A percentile compares a stretch with the other conserved stretches of the same genome.
Conservation (phyloP, 1,140 invertebrate species). For the Zaprionus kolodkinae region DNA sequence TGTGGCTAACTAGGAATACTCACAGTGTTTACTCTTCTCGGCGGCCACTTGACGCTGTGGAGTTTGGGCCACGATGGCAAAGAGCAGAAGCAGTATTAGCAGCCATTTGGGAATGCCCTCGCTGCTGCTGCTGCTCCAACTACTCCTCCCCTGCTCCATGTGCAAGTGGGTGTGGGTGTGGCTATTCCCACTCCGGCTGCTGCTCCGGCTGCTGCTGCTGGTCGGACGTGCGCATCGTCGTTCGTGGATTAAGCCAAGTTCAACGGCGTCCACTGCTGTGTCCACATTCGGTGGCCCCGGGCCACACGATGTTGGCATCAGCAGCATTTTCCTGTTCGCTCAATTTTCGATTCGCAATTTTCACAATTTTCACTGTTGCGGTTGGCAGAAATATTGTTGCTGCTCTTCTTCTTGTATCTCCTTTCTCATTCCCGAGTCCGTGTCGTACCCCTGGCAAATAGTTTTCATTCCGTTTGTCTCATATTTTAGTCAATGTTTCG, state of each 20-base stretch:
- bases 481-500: conserved; percentile 70
- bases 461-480: conserved; percentile 55
- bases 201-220: conserved; percentile 17
- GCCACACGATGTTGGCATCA: conserved; percentile 82
- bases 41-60: conserved; percentile 77
- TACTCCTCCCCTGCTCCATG: conserved; percentile 24
- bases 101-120: conserved; percentile 74
- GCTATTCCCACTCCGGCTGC: neutral
- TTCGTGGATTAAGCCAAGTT: conserved; percentile 30
- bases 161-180: conserved; percentile 6
- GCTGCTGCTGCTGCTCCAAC: conserved; percentile 6
- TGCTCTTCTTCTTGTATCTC: conserved; percentile 33
- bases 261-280: conserved; percentile 20
- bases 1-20: conserved; percentile 54
- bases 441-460: neutral
- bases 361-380: conserved; percentile 38
- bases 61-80: conserved; percentile 69
- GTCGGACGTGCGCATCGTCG: conserved; percentile 19
- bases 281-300: conserved; percentile 66
- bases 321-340: conserved; percentile 63
- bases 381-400: conserved; percentile 42
- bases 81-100: conserved; percentile 74
- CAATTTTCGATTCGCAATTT: conserved; percentile 59
- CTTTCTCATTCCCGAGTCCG: neutral
- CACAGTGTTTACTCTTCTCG: conserved; percentile 83